Percentiles rank a stretch among this genome's conserved stretches.
Conservation (phyloP, 64 coral and sea anemone genomes). For the Actinia equina region DNA sequence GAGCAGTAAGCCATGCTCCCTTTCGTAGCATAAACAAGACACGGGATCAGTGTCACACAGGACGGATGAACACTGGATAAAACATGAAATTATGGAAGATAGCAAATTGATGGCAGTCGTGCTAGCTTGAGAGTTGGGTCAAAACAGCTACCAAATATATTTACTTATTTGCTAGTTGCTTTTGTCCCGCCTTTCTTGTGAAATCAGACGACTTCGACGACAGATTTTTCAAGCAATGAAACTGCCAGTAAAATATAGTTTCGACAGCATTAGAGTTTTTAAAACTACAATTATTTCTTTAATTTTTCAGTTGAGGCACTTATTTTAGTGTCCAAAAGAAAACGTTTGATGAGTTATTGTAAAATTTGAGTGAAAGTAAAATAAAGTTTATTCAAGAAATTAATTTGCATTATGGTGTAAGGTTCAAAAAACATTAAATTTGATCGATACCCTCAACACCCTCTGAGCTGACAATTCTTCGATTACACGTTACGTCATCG, state of each 20-base stretch:
- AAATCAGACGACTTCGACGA: background rate
- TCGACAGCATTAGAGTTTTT: too few species aligned
- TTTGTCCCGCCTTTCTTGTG: slow-evolving; percentile 10
- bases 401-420: too few species aligned
- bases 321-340: background rate
- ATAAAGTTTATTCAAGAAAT: background rate
- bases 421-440: too few species aligned
- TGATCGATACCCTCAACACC: too few species aligned
- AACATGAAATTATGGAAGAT: too few species aligned
- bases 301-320: background rate
- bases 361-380: background rate
- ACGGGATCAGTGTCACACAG: too few species aligned
- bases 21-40: too few species aligned
- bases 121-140: background rate
- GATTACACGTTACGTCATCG: too few species aligned
- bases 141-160: slow-evolving; percentile 9
- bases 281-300: too few species aligned
- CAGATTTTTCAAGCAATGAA: background rate
- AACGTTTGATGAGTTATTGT: background rate
- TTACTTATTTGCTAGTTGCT: slow-evolving; percentile 2
- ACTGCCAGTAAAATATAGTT: too few species aligned
- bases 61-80: too few species aligned
- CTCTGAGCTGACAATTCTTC: too few species aligned
- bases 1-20: background rate
- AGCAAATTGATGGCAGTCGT: background rate